Conservation (phyloP, 1,140 invertebrate genomes). For the Drosophila pseudoananassae region DNA sequence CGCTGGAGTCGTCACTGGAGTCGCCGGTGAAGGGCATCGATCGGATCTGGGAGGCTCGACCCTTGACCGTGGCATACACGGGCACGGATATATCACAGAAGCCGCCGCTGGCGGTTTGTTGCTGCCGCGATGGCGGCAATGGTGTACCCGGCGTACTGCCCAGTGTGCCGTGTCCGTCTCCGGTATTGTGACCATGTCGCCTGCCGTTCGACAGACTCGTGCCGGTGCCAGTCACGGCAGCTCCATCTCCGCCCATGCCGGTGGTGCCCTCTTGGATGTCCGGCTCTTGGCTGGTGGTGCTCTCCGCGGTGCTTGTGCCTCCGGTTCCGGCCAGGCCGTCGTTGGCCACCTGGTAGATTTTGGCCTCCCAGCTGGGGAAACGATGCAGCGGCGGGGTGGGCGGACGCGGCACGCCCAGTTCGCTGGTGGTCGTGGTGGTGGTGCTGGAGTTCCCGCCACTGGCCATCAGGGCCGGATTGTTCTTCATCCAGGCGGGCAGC, state of each 20-base stretch:
- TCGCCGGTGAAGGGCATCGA: conserved; percentile 98
- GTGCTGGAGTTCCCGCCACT: conserved; percentile 85
- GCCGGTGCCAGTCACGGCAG: conserved; percentile 5
- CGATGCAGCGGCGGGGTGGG: conserved; percentile 95
- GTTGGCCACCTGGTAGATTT: conserved; percentile 95
- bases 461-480: conserved; percentile 83
- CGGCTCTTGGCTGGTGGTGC: conserved; percentile 46
- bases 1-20: conserved; percentile 96
- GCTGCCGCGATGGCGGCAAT: conserved; percentile 83
- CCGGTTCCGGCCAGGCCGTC: conserved; percentile 88
- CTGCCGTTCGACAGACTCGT: conserved; percentile 25
- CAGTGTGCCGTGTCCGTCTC: conserved; percentile 28
- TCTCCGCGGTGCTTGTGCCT: conserved; percentile 46
- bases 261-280: conserved; percentile 62
- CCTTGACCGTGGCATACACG: conserved; percentile 98
- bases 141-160: conserved; percentile 70
- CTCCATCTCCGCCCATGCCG: not conserved
- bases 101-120: conserved; percentile 86
- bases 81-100: conserved; percentile 95
- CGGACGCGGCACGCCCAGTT: conserved; percentile 86
- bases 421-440: conserved; percentile 82
- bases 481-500: conserved; percentile 85
- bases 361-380: conserved; percentile 96
- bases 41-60: conserved; percentile 97
- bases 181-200: conserved; percentile 18